Base-by-base conservation (phyloP, 2,113 vertebrate species). In the Bufo bufo region DNA sequence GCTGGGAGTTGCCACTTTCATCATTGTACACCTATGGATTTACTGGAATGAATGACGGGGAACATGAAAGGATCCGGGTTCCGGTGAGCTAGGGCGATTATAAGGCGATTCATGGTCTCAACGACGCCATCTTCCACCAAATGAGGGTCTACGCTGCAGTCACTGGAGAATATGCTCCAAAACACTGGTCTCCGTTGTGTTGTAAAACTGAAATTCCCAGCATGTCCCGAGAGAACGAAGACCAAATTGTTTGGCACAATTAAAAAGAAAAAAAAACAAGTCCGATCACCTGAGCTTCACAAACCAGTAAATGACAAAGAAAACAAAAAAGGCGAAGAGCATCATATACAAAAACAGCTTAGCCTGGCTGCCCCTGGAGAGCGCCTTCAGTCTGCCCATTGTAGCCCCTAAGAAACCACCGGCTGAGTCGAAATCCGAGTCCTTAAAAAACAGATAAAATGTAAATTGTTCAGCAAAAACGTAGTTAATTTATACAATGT, bases 281-380 rank as follows among this genome's bases (percentile, higher is more conserved):
- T 54, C 71, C 59, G 59, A 95, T 96, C 94, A 96, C 93, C 96
- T 95, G 82, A 94, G 90, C 94, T 96, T 98, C 93, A 99, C 96
- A 92, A 97, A 96, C 97, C 98, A 99, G 91, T 99, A 99, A 90
- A 98, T 96, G 85, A 99, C 94, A 87, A 98, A 97, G 92, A 99
- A 99, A 19, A 99, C 97, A 79, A 99, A 99, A 3, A 97, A 85
- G 23, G 97, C 95, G 90, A 99, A 99, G 11, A 99, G 94, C 92
- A 98, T 95, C 97, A 99, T 96, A 92, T 99, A 99, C 94, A 96
- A 97, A 72, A 98, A 91, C 1, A 99, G 91, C 90, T 96, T 98
- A 77, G 97, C 95, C 90, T 99, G 98, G 91, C 98, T 99, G 91
- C 98, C 98, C 93, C 96, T 95, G 91, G 98, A 97, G 71, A 99